Percentiles rank a stretch among this genome's conserved stretches.
Conservation (phyloP, 2,888 invertebrate genomes). For the Lypha dubia region DNA sequence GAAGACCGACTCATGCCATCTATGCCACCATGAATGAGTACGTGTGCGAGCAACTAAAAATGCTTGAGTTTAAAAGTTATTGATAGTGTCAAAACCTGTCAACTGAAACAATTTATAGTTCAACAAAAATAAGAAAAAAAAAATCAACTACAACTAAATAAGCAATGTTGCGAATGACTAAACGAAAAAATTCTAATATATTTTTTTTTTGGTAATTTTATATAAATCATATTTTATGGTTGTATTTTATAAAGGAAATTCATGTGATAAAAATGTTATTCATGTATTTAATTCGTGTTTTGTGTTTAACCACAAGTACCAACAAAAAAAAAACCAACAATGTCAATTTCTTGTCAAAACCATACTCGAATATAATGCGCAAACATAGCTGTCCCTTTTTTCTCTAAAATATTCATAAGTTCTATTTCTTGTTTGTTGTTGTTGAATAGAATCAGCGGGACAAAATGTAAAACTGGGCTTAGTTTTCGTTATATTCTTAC, state of each 20-base stretch:
- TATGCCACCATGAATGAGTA: too few relatives aligned
- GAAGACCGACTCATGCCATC: background rate
- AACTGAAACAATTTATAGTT: conserved; percentile 63
- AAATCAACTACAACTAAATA: conserved; percentile 1
- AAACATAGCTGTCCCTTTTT: conserved; percentile 22
- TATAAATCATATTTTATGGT: conserved; percentile 56
- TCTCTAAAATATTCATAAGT: background rate
- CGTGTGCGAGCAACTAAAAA: conserved; percentile 6
- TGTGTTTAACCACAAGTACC: conserved; percentile 43
- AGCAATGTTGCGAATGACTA: conserved; percentile 44
- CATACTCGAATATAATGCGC: conserved; percentile 30
- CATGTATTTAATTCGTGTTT: conserved; percentile 25
- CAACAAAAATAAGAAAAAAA: conserved; percentile 29
- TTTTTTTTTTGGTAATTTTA: background rate
- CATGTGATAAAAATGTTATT: conserved; percentile 59
- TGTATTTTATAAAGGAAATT: conserved; percentile 34
- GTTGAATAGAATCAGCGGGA: background rate
- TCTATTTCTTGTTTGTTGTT: background rate
- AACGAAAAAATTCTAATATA: too few relatives aligned
- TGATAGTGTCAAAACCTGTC: conserved; percentile 67
- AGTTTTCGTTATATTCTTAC: background rate
- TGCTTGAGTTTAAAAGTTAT: conserved; percentile 39
- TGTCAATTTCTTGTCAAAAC: conserved; percentile 59
- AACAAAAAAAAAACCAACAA: too few relatives aligned
- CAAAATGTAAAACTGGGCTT: background rate